Conservation (phyloP, 1,140 invertebrate genomes). For the Cotesia glomerata region DNA sequence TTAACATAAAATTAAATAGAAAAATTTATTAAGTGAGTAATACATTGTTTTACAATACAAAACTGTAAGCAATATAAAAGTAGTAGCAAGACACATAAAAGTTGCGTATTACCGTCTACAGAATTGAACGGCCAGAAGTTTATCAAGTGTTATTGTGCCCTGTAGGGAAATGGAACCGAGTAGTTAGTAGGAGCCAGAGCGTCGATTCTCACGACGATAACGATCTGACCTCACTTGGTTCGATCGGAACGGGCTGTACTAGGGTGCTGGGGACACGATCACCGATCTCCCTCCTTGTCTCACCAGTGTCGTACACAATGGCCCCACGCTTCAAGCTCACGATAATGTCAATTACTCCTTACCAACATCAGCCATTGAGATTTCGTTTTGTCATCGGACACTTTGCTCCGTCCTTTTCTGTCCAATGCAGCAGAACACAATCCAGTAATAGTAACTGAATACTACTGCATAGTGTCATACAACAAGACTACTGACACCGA, state of each 20-base stretch:
- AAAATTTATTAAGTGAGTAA: no score
- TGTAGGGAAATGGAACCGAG: slow-evolving; percentile 11
- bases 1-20: no score
- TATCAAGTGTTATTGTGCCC: no score
- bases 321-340: slow-evolving; percentile 31
- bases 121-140: background rate
- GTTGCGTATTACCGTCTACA: background rate
- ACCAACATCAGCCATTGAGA: background rate
- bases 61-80: background rate
- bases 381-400: background rate
- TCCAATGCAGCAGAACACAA: no score
- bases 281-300: background rate
- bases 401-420: background rate
- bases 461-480: no score
- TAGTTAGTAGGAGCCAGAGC: slow-evolving; percentile 13
- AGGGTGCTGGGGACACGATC: slow-evolving; percentile 31
- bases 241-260: slow-evolving; percentile 33
- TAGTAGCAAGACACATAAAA: background rate
- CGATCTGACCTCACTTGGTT: slow-evolving; percentile 43
- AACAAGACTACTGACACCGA: no score
- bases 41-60: no score
- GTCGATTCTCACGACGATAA: slow-evolving; percentile 37
- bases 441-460: no score
- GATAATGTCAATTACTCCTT: slow-evolving; percentile 48
- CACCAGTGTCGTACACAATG: slow-evolving; percentile 39